Percentiles rank a stretch among this genome's conserved stretches.
phyloP scores from a whole-genome alignment of 2,888 invertebrate species.

The Uropetala carovei region DNA sequence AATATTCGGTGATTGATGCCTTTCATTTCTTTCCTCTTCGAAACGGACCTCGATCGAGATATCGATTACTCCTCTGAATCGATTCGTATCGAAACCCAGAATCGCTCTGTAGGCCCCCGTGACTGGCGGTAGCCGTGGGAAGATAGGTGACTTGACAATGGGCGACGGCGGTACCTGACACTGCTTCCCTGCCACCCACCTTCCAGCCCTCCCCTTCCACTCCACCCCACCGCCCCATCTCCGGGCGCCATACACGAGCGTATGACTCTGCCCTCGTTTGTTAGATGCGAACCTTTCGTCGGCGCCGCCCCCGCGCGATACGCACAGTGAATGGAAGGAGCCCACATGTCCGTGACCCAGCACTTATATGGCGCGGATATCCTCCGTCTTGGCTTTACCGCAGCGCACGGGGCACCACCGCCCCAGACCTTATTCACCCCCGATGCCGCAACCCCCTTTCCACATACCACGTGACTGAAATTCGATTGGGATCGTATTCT shows the following conservation, averaged over 20 bases:
- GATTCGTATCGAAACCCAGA: neutral
- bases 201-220: too few relatives aligned
- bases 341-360: slow-evolving; percentile 1
- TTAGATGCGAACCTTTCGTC: neutral
- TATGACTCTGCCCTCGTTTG: neutral
- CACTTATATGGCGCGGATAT: neutral
- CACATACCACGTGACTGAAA: too few relatives aligned
- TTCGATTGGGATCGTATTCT: too few relatives aligned
- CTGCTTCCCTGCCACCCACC: neutral
- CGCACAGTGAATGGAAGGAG: neutral
- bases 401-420: too few relatives aligned
- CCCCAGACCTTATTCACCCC: too few relatives aligned
- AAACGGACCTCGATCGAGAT: neutral
- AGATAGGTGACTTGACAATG: neutral
- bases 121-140: neutral
- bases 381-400: too few relatives aligned
- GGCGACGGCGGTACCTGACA: slow-evolving; percentile 33
- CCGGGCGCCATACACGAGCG: neutral
- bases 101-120: neutral
- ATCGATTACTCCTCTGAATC: slow-evolving; percentile 6
- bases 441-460: too few relatives aligned
- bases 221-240: too few relatives aligned
- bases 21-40: neutral
- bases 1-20: slow-evolving; percentile 26
- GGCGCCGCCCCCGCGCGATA: neutral